Percentiles rank a stretch among this genome's conserved stretches.
phyloP scores from a whole-genome alignment of 2,113 vertebrate species.

The Cacatua alba region DNA sequence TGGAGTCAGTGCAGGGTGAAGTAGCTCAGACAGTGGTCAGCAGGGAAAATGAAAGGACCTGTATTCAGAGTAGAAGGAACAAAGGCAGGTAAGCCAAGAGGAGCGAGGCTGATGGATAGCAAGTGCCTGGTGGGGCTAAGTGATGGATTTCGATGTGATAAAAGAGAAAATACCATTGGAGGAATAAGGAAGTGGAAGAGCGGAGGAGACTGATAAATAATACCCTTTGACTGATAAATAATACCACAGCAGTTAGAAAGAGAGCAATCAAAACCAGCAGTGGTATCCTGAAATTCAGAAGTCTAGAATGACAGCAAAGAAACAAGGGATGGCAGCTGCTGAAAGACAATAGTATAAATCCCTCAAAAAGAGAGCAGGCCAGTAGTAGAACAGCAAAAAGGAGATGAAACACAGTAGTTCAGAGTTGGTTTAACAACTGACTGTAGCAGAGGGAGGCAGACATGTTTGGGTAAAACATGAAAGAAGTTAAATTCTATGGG shows the following conservation, averaged over 20 bases:
- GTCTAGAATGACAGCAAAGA: neutral
- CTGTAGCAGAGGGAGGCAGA: neutral
- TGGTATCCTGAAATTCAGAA: neutral
- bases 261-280: neutral
- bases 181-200: neutral
- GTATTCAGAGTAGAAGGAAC: neutral
- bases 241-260: neutral
- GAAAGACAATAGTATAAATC: neutral
- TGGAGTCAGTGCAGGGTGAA: slow-evolving; percentile 43
- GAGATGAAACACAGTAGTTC: neutral
- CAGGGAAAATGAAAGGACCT: neutral
- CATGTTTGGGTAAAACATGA: neutral
- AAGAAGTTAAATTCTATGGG: neutral
- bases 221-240: neutral
- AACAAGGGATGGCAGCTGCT: neutral
- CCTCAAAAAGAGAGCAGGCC: neutral
- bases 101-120: neutral
- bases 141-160: neutral
- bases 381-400: neutral
- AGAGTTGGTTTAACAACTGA: neutral
- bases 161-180: neutral
- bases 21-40: neutral
- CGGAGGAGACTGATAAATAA: neutral
- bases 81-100: neutral
- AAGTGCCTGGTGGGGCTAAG: neutral